Percentiles rank a stretch among this genome's conserved stretches.
These are phyloP conservation scores for Siniperca undulata DNA, from an alignment of 2,797 vertebrate genomes.

Conservation along the genomic window DNA sequence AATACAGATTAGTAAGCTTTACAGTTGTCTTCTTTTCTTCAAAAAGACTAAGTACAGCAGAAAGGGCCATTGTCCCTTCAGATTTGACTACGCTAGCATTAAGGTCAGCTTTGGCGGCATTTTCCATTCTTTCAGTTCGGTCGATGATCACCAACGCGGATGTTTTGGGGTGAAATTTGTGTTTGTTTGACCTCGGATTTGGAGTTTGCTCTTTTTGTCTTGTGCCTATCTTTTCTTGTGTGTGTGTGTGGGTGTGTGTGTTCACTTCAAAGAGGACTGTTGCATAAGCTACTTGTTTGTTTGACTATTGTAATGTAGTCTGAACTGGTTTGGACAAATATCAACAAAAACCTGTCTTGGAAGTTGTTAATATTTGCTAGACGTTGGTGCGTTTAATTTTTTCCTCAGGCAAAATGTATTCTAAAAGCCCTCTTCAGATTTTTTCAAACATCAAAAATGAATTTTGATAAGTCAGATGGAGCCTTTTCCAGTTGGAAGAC, in stretches of 20 bases:
- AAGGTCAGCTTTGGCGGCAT: background rate
- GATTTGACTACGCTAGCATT: background rate
- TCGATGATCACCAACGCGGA: background rate
- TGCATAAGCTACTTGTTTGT: slow-evolving; percentile 23
- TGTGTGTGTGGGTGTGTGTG: slow-evolving; percentile 22
- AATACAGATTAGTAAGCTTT: too few relatives aligned
- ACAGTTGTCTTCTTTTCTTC: background rate
- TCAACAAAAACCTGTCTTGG: background rate
- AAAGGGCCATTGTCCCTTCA: background rate
- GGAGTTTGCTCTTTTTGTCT: slow-evolving; percentile 16
- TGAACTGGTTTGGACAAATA: background rate
- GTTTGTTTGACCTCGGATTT: slow-evolving; percentile 29
- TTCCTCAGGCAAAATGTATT: fast-evolving
- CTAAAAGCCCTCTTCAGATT: background rate
- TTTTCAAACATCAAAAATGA: background rate
- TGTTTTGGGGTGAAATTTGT: slow-evolving; percentile 28
- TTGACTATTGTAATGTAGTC: background rate
- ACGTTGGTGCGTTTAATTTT: background rate
- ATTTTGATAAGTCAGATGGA: background rate
- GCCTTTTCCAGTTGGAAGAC: background rate
- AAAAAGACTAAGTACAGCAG: too few relatives aligned
- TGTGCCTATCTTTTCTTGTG: slow-evolving; percentile 23
- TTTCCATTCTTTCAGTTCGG: background rate
- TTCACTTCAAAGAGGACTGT: background rate
- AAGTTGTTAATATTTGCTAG: background rate